Base-by-base conservation (phyloP, 2,113 vertebrate genomes). In the Tapirus terrestris region DNA sequence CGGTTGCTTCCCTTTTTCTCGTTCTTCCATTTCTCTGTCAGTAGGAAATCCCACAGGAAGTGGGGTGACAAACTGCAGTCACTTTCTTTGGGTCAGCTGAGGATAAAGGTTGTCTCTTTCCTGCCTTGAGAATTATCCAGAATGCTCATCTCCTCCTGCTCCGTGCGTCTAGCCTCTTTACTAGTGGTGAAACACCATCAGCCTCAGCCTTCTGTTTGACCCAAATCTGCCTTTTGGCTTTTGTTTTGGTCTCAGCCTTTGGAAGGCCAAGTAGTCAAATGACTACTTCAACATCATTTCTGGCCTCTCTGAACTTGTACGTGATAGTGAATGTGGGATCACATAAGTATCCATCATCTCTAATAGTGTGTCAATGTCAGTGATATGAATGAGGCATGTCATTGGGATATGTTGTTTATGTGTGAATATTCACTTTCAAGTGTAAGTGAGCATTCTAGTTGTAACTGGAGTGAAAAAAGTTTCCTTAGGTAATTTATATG, bases 71-170 rank as follows among this genome's bases (percentile, higher is more conserved):
- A 56, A 45, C 4, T 11, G 33, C 21, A 48, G 56, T 85, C n/a
- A 79, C 36, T 95, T 94, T 92, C 56, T 81, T 81, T 81, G 93
- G 8, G 39, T 82, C 67, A 80, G 23, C 14, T 80, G 65, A 77
- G n/a, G n/a, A n/a, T 58, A 48, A 82, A 65, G 45, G 29, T 23
- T 70, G n/a, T 14, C n/a, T 56, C 56, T 91, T 91, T 68, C 51
- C 60, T 85, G 45, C n/a, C n/a, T 12, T 33, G 56, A 91, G 82
- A 33, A 73, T 85, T 73, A 60, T 51, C 48, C 12, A 51, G 56
- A 53, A 73, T n/a, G 51, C 7, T 87, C 13, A 12, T 43, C 86
- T 73, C 27, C 56, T 51, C 36, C 43, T 13, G 27, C 48, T 72
- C 5, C 36, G 43, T 84, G 29, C 31, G 5, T n/a, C 18, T 10